These are phyloP conservation scores for Discoglossus pictus DNA, from an alignment of 2,797 vertebrate genomes.

Conservation along the genomic window DNA sequence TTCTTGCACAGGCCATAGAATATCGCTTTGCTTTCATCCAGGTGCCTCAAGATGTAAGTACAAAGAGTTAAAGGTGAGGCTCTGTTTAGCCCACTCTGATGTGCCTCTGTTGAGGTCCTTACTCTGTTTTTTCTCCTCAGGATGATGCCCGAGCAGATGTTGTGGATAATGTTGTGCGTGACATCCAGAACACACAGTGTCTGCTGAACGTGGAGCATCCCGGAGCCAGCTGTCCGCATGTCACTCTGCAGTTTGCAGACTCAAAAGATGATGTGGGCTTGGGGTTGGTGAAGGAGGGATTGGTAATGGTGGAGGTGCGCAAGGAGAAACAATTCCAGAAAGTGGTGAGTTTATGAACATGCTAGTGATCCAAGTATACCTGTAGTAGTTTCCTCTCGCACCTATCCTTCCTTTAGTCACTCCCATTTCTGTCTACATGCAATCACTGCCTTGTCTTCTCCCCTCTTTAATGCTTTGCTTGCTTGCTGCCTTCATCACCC, in stretches of 20 bases:
- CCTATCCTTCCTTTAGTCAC: not conserved
- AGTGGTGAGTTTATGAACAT: conserved; percentile 77
- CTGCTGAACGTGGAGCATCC: conserved; percentile 90
- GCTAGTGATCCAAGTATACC: too few species aligned
- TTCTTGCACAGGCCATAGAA: conserved; percentile 90
- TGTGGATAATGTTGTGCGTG: conserved; percentile 90
- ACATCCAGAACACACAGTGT: conserved; percentile 96
- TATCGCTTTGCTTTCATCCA: conserved; percentile 91
- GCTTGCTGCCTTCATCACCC: too few species aligned
- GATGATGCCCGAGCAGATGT: conserved; percentile 90
- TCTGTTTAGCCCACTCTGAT: not conserved
- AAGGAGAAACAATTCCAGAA: conserved; percentile 95
- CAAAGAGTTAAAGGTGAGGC: not conserved
- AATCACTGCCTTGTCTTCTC: too few species aligned
- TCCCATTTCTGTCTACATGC: not conserved
- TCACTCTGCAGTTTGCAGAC: conserved; percentile 89
- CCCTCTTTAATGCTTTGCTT: not conserved
- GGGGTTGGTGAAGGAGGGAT: conserved; percentile 90
- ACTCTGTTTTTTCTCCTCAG: conserved; percentile 57
- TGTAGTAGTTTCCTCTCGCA: too few species aligned
- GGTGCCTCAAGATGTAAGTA: conserved; percentile 92
- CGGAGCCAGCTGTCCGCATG: conserved; percentile 79
- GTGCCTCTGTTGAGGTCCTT: not conserved
- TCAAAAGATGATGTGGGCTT: conserved; percentile 93
- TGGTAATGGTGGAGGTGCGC: conserved; percentile 93